Base-by-base conservation (phyloP, 2,797 vertebrate species). In the Ptychobarbus kaznakovi region DNA sequence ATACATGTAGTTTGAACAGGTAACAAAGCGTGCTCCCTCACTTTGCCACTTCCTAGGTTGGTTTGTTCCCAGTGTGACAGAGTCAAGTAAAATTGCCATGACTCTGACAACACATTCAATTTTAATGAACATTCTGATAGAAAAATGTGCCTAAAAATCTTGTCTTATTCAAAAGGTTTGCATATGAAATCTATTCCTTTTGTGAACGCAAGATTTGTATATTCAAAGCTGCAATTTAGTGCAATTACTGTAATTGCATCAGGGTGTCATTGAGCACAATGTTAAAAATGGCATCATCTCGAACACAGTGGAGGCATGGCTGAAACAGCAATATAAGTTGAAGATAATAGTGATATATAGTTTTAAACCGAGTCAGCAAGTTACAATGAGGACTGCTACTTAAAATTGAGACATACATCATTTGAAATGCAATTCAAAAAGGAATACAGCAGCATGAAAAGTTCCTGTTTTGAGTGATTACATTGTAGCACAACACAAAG, bases 141-240 rank as follows among this genome's bases (percentile, higher is more conserved):
- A 68, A 53, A 80, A 80, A 70, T 32, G 69, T 51, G 12, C 20
- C 28, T 58, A 22, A 73, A 85, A 81, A 85, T 80, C 56, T 16
- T 15, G n/a, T 74, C 77, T 44, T 53, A 80, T 81, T 85, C 77
- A 74, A 66, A 85, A 28, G 69, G 77, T 80, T 81, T 80, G 69
- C 56, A 56, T 42, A 61, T 66, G 78, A 85, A 85, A 85, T 85
- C 84, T 85, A 38, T 80, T n/a, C 44, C 78, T 81, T 85, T 85
- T 85, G 56, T 81, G 42, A 80, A 66, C 3, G 15, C 7, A 51
- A 66, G 77, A 85, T 81, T 85, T 74, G 16, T 58, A 74, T 53
- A 81, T 80, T 81, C 77, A 80, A 80, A 74, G 56, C 44, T 85
- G 69, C 69, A 65, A 66, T 85, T 85, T 66, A 53, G 32, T 51